Percentiles rank a stretch among this genome's conserved stretches.
Conservation (phyloP, 2,888 invertebrate genomes). For the Agonopterix alstromeriana region DNA sequence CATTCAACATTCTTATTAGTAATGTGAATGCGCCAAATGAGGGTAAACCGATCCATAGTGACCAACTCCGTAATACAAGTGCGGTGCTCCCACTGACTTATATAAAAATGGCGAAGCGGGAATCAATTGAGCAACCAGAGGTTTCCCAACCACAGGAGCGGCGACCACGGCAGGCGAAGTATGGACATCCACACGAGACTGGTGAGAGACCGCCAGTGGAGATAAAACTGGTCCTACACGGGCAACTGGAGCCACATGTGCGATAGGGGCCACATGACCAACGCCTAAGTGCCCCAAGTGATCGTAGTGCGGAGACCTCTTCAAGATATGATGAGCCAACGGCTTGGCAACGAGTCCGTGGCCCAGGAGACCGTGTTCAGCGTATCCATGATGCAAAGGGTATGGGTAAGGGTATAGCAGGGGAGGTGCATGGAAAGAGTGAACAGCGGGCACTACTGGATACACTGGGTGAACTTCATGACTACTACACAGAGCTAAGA, state of each 20-base stretch:
- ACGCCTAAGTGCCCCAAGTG: slow-evolving; percentile 28
- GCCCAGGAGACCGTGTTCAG: slow-evolving; percentile 21
- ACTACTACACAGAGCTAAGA: slow-evolving; percentile 35
- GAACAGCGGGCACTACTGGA: slow-evolving; percentile 28
- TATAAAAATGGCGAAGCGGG: slow-evolving; percentile 33
- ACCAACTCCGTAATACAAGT: slow-evolving; percentile 21
- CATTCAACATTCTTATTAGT: background rate
- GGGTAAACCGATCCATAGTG: slow-evolving; percentile 18
- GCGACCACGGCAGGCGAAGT: slow-evolving; percentile 36
- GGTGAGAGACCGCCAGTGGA: slow-evolving; percentile 71
- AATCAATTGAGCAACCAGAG: slow-evolving; percentile 34
- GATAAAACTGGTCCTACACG: slow-evolving; percentile 44
- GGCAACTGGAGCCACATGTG: slow-evolving; percentile 25
- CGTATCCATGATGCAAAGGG: slow-evolving; percentile 21
- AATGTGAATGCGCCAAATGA: slow-evolving; percentile 25
- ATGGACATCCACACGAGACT: slow-evolving; percentile 69
- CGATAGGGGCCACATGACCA: slow-evolving; percentile 25
- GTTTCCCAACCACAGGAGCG: slow-evolving; percentile 32
- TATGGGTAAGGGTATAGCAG: slow-evolving; percentile 33
- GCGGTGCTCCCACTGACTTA: slow-evolving; percentile 14
- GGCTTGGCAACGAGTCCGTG: slow-evolving; percentile 14
- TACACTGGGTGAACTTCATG: slow-evolving; percentile 38
- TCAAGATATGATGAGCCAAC: slow-evolving; percentile 43
- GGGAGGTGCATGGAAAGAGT: slow-evolving; percentile 27
- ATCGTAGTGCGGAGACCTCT: slow-evolving; percentile 46